Conservation (phyloP, 2,797 vertebrate genomes). For the Austrolebias charrua region DNA sequence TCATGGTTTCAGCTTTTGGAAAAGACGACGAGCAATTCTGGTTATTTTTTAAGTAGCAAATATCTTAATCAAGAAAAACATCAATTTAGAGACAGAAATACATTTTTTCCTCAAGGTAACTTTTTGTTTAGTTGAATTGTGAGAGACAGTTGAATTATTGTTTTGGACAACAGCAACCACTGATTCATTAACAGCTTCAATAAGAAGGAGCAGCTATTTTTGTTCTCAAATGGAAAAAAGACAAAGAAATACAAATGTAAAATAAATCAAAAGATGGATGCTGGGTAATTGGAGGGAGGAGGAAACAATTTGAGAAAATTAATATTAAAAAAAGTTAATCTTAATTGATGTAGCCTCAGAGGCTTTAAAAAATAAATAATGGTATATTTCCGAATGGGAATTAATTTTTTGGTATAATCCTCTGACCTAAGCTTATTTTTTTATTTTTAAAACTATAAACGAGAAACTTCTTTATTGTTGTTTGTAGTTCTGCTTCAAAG, state of each 20-base stretch:
- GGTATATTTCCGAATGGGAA: too few relatives aligned
- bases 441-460: too few relatives aligned
- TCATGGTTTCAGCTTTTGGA: too few relatives aligned
- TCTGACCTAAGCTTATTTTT: too few relatives aligned
- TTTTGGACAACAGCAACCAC: constrained; percentile 57
- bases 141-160: constrained; percentile 62
- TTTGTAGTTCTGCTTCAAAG: too few relatives aligned
- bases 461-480: too few relatives aligned
- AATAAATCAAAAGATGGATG: constrained; percentile 10
- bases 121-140: constrained; percentile 49
- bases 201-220: constrained; percentile 69
- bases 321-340: background rate
- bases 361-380: background rate
- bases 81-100: too few relatives aligned
- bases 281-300: constrained; percentile 1
- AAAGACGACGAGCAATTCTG: too few relatives aligned
- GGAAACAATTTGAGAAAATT: background rate
- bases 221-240: constrained; percentile 68
- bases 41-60: too few relatives aligned
- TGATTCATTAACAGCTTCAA: constrained; percentile 76
- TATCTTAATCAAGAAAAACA: too few relatives aligned
- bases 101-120: too few relatives aligned
- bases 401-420: too few relatives aligned
- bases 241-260: background rate
- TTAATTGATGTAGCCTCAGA: background rate